A percentile compares a stretch with the other conserved stretches of the same genome.
Conservation (phyloP, 30 jellyfish, hydroid and myxozoan genomes). For the Hydractinia symbiolongicarpus region DNA sequence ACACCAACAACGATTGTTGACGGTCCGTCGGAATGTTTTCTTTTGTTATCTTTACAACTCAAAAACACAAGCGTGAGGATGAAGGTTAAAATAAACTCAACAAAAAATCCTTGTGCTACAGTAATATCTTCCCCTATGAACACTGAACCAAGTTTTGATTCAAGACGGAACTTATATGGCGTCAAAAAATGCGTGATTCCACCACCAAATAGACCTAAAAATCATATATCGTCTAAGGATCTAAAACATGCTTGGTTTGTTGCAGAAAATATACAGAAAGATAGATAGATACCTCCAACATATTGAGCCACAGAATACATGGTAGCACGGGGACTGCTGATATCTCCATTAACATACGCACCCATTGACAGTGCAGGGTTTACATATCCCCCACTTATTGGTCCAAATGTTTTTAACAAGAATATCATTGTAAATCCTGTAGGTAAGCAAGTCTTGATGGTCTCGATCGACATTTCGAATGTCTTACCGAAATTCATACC, state of each 20-base stretch:
- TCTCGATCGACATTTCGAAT: background rate
- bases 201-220: background rate
- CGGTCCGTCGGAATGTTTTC: background rate
- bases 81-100: background rate
- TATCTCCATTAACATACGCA: conserved; percentile 1
- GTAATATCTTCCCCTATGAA: background rate
- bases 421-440: background rate
- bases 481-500: background rate
- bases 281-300: conserved; percentile 3
- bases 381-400: conserved; percentile 2
- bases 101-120: conserved; percentile 7
- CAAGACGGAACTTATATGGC: background rate
- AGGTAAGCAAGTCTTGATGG: background rate
- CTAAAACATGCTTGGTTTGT: background rate
- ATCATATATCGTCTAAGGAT: background rate
- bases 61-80: background rate
- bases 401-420: background rate
- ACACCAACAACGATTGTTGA: background rate
- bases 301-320: conserved; percentile 6
- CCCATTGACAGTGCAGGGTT: conserved; percentile 2
- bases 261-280: background rate
- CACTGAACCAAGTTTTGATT: background rate
- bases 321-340: background rate
- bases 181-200: background rate
- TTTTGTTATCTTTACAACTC: background rate